Percentiles rank a stretch among this genome's conserved stretches.
These are phyloP conservation scores for Drosophila prosaltans DNA, from an alignment of 1,140 invertebrate genomes.

Conservation along the genomic window DNA sequence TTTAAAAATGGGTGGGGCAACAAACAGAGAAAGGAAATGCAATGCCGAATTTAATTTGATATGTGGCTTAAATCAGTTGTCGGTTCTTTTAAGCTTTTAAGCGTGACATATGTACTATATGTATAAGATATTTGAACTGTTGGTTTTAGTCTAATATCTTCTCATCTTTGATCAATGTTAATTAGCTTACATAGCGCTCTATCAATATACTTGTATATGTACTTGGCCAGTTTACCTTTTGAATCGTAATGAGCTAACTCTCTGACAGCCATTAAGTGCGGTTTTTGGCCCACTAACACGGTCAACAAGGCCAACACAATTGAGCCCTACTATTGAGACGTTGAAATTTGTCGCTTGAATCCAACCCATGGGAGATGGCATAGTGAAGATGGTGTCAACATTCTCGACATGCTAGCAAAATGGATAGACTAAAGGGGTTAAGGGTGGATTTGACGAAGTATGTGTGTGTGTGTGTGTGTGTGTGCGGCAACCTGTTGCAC, in stretches of 20 bases:
- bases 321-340: background rate
- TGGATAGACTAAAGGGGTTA: no score
- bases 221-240: background rate
- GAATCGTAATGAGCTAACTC: background rate
- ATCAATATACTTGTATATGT: no score
- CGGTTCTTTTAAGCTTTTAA: background rate
- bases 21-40: background rate
- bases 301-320: background rate
- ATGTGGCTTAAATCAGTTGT: conserved; percentile 3
- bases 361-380: background rate
- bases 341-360: conserved; percentile 5
- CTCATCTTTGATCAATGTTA: background rate
- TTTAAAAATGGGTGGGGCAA: no score
- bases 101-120: background rate
- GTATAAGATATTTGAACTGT: no score
- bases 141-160: no score
- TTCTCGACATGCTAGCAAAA: background rate
- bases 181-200: no score
- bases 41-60: background rate
- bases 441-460: no score
- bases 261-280: background rate
- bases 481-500: background rate
- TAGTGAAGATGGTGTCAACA: conserved; percentile 7
- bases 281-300: background rate
- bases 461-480: background rate